These are phyloP conservation scores for Eupeodes corollae DNA, from an alignment of 1,140 invertebrate genomes.

Conservation along the genomic window DNA sequence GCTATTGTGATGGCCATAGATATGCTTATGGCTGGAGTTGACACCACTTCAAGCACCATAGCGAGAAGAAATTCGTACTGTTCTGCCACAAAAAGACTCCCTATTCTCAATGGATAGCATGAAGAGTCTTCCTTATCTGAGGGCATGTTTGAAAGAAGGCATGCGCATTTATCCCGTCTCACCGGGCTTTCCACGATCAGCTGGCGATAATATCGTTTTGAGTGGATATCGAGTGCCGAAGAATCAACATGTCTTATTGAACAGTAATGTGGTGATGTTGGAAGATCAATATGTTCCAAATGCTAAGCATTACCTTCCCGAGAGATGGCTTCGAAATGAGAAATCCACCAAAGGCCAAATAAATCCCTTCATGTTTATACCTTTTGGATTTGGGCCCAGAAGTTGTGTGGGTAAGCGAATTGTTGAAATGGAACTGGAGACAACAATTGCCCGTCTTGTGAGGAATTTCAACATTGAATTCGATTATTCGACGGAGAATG, in stretches of 20 bases:
- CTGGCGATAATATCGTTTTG: conserved; percentile 43
- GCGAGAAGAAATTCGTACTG: conserved; percentile 47
- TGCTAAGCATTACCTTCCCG: conserved; percentile 44
- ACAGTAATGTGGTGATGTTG: conserved; percentile 38
- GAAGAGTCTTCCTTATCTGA: conserved; percentile 46
- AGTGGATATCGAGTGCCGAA: conserved; percentile 49
- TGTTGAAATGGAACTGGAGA: conserved; percentile 58
- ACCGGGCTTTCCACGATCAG: conserved; percentile 40
- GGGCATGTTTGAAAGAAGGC: conserved; percentile 54
- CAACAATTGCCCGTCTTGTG: conserved; percentile 47
- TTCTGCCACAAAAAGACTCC: conserved; percentile 39
- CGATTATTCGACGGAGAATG: conserved; percentile 31
- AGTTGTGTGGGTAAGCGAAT: conserved; percentile 51
- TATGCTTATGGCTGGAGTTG: conserved; percentile 58
- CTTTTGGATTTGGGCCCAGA: conserved; percentile 51
- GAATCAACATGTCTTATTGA: conserved; percentile 43
- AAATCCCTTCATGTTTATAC: conserved; percentile 45
- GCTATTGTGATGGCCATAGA: conserved; percentile 54
- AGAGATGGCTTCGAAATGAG: conserved; percentile 43
- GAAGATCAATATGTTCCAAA: conserved; percentile 42
- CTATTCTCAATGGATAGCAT: conserved; percentile 43
- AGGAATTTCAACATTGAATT: conserved; percentile 46
- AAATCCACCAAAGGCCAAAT: conserved; percentile 29
- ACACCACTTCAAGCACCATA: conserved; percentile 40
- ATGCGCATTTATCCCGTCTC: conserved; percentile 45